Evolutionary conservation across 2,797 vertebrate genomes (phyloP).

Genomic region (Acanthopagrus latus): DNA sequence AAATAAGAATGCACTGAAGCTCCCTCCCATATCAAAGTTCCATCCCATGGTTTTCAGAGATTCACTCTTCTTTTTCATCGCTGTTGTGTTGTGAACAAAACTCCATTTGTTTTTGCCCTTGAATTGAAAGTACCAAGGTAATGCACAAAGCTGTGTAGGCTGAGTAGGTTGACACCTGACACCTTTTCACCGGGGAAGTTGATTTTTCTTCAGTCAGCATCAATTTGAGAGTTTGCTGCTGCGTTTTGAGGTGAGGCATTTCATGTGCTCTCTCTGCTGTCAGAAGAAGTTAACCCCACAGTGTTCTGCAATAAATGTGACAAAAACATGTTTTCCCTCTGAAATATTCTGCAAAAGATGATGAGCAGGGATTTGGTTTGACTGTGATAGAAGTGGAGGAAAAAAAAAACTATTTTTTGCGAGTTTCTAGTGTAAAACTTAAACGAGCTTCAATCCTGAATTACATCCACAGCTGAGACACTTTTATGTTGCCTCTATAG

Average conservation of each 20-base stretch:
- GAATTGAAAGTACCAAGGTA: constrained; percentile 38
- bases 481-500: background rate
- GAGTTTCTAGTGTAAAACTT: background rate
- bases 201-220: constrained; percentile 52
- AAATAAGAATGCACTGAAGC: constrained; percentile 44
- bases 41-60: background rate
- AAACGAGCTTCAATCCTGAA: background rate
- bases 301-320: background rate
- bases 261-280: constrained; percentile 41
- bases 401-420: background rate
- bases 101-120: constrained; percentile 49
- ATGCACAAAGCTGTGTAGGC: constrained; percentile 47
- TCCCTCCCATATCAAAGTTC: constrained; percentile 9
- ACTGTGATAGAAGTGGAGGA: background rate
- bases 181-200: constrained; percentile 47
- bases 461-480: background rate
- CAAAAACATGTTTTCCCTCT: constrained; percentile 1
- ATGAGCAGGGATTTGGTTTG: background rate
- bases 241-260: constrained; percentile 34
- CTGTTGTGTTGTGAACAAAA: constrained; percentile 13
- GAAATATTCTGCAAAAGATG: background rate
- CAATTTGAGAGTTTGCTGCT: constrained; percentile 35
- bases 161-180: constrained; percentile 53
- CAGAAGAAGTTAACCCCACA: constrained; percentile 21
- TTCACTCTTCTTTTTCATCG: constrained; percentile 1